Conservation (phyloP, 2,113 vertebrate genomes). For the Fregata magnificens region DNA sequence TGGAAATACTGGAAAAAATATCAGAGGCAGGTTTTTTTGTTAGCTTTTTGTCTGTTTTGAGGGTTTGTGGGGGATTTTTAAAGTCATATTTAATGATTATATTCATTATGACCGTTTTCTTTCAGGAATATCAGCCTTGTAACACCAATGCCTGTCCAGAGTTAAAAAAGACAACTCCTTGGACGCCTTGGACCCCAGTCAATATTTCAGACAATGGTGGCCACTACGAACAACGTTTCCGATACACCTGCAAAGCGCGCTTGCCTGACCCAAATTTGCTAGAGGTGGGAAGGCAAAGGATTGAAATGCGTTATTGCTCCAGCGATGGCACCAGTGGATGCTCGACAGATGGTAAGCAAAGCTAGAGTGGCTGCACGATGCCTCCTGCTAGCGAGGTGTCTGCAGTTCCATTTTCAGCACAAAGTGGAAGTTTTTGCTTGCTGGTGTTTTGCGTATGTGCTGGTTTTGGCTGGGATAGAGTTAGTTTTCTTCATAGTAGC, state of each 20-base stretch:
- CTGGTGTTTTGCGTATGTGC: neutral
- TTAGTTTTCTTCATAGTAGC: no score
- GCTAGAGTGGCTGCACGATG: fast-evolving
- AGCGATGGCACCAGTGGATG: constrained; percentile 93
- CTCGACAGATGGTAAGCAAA: constrained; percentile 88
- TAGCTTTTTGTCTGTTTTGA: neutral
- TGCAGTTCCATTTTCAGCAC: neutral
- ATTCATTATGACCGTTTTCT: neutral
- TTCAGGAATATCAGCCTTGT: constrained; percentile 93
- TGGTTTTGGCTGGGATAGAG: no score
- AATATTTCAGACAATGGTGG: constrained; percentile 97
- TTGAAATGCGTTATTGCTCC: constrained; percentile 98
- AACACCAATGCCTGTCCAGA: constrained; percentile 91
- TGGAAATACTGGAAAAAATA: neutral
- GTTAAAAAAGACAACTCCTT: constrained; percentile 95
- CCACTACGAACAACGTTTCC: constrained; percentile 94
- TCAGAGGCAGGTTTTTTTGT: constrained; percentile 8
- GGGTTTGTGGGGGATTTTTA: neutral
- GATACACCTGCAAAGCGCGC: constrained; percentile 95
- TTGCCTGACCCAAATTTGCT: constrained; percentile 86
- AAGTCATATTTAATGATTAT: neutral
- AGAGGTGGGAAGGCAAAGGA: constrained; percentile 93
- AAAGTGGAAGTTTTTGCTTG: neutral
- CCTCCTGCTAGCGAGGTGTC: neutral
- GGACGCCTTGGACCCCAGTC: constrained; percentile 95